Conservation (phyloP, 1,140 invertebrate genomes). For the Eufriesea mexicana region DNA sequence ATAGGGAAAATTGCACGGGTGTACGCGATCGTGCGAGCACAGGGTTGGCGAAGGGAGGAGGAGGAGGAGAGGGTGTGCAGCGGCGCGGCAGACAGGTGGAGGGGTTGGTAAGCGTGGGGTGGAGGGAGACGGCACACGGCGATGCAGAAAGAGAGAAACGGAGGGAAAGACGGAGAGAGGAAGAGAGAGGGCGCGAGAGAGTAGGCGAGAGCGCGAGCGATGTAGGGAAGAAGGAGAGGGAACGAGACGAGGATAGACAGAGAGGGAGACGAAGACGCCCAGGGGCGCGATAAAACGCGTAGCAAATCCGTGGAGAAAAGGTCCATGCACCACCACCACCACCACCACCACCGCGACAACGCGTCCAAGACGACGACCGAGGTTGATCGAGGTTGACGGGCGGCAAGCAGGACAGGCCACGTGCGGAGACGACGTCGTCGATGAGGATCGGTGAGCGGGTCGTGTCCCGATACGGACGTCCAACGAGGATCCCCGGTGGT, state of each 20-base stretch:
- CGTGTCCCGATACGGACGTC: constrained; percentile 1
- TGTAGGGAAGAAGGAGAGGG: constrained; percentile 44
- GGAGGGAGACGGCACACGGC: constrained; percentile 45
- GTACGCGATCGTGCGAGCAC: constrained; percentile 48
- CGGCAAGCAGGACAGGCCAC: constrained; percentile 35
- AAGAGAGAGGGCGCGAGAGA: constrained; percentile 10
- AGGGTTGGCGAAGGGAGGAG: constrained; percentile 51
- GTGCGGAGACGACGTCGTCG: constrained; percentile 39
- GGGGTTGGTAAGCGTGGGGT: constrained; percentile 59
- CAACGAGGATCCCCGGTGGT: neutral
- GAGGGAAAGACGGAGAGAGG: constrained; percentile 24
- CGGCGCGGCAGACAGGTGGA: constrained; percentile 62
- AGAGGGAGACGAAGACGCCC: constrained; percentile 53
- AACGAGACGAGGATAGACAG: constrained; percentile 41
- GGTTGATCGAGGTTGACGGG: constrained; percentile 61
- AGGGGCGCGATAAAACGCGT: constrained; percentile 63
- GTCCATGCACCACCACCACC: constrained; percentile 49
- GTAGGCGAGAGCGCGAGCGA: constrained; percentile 8
- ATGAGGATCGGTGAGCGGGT: constrained; percentile 11
- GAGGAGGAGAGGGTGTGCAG: constrained; percentile 67
- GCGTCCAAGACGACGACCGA: constrained; percentile 62
- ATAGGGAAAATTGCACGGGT: constrained; percentile 63
- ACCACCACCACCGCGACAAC: constrained; percentile 58
- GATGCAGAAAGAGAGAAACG: constrained; percentile 47
- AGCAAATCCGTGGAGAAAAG: constrained; percentile 58